phyloP scores from a whole-genome alignment of 2,888 invertebrate genomes.

The Physocephala rufipes region DNA sequence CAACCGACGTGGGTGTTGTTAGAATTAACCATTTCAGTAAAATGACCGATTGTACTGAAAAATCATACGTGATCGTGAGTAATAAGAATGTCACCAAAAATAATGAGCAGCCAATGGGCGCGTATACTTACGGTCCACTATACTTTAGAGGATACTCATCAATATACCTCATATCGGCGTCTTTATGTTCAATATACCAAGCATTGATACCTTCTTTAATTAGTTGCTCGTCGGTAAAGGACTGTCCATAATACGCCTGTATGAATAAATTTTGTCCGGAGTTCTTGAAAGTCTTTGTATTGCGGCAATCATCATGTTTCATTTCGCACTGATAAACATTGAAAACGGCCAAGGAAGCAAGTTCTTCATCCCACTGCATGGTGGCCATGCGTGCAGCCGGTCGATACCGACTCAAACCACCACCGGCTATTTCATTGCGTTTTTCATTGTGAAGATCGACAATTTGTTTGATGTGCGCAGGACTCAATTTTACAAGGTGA shows the following conservation, averaged over 20 bases:
- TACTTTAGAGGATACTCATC: not conserved
- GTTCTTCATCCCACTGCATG: constrained; percentile 54
- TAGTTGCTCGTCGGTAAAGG: constrained; percentile 3
- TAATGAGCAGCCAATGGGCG: not conserved
- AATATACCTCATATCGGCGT: constrained; percentile 31
- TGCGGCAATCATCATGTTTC: constrained; percentile 53
- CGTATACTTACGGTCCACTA: not conserved
- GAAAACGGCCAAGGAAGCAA: constrained; percentile 52
- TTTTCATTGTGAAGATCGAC: constrained; percentile 5
- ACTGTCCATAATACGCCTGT: not conserved
- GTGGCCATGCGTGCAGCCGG: constrained; percentile 57
- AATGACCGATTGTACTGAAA: constrained; percentile 50
- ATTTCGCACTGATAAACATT: constrained; percentile 53
- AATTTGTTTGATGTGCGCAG: not conserved
- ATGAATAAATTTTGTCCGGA: constrained; percentile 57
- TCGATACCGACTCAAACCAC: constrained; percentile 37
- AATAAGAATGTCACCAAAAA: not conserved
- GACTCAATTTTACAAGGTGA: not conserved
- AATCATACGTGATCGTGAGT: not conserved
- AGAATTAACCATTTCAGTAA: constrained; percentile 53
- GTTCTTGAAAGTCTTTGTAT: constrained; percentile 50
- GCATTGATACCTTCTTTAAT: constrained; percentile 42
- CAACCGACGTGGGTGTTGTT: constrained; percentile 54
- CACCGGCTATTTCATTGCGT: constrained; percentile 38
- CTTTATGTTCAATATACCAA: constrained; percentile 52